phyloP scores from a whole-genome alignment of 2,113 vertebrate genomes.

The Nanorana parkeri region DNA sequence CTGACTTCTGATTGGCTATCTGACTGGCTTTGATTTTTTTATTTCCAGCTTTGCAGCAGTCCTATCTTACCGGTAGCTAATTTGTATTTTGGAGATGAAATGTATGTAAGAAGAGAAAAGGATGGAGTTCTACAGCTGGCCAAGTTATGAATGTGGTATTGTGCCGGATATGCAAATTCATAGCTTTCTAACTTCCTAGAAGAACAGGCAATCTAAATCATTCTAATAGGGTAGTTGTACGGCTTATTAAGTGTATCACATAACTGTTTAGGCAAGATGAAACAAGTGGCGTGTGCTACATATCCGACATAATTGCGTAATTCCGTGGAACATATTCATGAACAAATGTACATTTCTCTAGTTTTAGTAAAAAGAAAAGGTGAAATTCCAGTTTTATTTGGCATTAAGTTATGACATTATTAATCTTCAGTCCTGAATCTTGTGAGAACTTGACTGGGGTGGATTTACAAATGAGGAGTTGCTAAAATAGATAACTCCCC shows the following conservation, averaged over 20 bases:
- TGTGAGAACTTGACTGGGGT: constrained; percentile 27
- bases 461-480: no score
- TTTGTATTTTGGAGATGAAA: no score
- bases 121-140: no score
- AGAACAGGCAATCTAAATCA: background rate
- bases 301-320: background rate
- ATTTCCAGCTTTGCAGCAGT: no score
- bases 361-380: constrained; percentile 5
- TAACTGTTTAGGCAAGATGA: constrained; percentile 5
- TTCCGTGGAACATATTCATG: background rate
- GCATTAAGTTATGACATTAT: constrained; percentile 10
- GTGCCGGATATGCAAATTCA: no score
- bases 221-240: background rate
- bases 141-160: no score
- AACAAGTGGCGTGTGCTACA: background rate
- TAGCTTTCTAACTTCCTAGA: background rate
- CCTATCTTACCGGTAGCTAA: no score
- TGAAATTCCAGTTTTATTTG: constrained; percentile 20
- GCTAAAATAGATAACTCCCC: no score
- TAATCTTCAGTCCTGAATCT: constrained; percentile 24
- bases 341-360: background rate
- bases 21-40: no score
- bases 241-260: background rate
- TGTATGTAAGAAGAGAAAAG: no score
- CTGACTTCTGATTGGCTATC: no score